A percentile compares a stretch with the other conserved stretches of the same genome.
Evolutionary conservation across 53 echinoderm and acorn worm species (phyloP).

Genomic region (Echinarachnius parma): DNA sequence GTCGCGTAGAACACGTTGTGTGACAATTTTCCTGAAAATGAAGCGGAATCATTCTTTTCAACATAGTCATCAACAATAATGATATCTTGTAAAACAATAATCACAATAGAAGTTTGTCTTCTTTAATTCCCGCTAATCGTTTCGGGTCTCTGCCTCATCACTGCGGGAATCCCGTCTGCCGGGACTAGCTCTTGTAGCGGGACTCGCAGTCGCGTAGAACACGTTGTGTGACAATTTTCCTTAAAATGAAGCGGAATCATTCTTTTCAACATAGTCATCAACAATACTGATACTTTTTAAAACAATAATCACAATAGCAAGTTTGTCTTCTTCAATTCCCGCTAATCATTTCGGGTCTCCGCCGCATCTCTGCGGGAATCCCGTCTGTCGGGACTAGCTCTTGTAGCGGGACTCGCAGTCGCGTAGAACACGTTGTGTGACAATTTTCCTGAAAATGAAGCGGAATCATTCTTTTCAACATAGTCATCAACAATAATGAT

Average conservation of each 20-base stretch:
- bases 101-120: too few species aligned
- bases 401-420: conserved; percentile 54
- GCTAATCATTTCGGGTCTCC: conserved; percentile 9
- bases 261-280: too few species aligned
- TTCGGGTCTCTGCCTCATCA: background rate
- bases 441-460: background rate
- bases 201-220: conserved; percentile 35
- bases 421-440: conserved; percentile 35
- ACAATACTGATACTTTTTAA: too few species aligned
- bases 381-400: conserved; percentile 46
- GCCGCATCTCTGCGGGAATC: conserved; percentile 16
- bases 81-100: too few species aligned
- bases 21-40: conserved; percentile 16
- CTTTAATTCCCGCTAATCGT: too few species aligned
- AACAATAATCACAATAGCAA: too few species aligned
- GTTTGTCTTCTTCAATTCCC: too few species aligned
- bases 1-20: conserved; percentile 26
- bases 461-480: too few species aligned
- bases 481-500: too few species aligned
- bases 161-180: background rate
- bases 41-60: too few species aligned
- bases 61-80: too few species aligned
- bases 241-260: background rate
- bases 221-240: conserved; percentile 9
- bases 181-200: conserved; percentile 50